A percentile compares a stretch with the other conserved stretches of the same genome.
phyloP scores from a whole-genome alignment of 2,888 invertebrate genomes.

The Poecilus cupreus region DNA sequence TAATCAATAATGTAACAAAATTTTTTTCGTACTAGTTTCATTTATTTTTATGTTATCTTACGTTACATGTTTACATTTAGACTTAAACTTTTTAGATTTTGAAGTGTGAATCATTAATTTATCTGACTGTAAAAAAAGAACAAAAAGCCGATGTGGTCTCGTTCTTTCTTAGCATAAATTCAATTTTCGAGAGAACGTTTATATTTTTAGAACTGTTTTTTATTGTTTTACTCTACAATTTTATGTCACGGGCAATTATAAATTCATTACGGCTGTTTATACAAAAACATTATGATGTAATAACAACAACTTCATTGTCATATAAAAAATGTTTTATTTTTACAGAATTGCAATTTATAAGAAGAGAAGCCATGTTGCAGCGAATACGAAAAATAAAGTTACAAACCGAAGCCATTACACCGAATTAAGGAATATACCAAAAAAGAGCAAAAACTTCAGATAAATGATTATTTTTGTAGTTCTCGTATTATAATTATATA shows the following conservation, averaged over 20 bases:
- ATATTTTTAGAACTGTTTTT: background rate
- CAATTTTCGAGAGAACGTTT: background rate
- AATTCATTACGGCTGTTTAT: background rate
- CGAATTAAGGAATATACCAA: constrained; percentile 68
- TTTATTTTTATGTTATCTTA: too few species aligned
- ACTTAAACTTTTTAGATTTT: background rate
- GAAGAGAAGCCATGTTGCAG: constrained; percentile 65
- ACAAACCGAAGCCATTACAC: constrained; percentile 69
- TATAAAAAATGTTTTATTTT: constrained; percentile 61
- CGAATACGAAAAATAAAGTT: constrained; percentile 64
- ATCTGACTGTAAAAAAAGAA: background rate
- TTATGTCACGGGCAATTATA: constrained; percentile 6
- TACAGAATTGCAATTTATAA: constrained; percentile 70
- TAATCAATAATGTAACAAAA: background rate
- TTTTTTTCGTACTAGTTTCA: background rate
- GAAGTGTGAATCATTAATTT: background rate
- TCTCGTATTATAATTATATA: constrained; percentile 31
- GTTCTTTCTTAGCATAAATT: too few species aligned
- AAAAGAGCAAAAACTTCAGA: constrained; percentile 61
- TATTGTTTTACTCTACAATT: background rate
- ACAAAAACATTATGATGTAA: background rate
- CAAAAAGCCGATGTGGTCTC: too few species aligned
- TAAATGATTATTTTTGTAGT: constrained; percentile 54
- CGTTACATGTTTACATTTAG: background rate
- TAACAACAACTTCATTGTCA: background rate